Evolutionary conservation across 2,888 invertebrate genomes (phyloP).

Genomic region (Reticulitermes lucifugus): DNA sequence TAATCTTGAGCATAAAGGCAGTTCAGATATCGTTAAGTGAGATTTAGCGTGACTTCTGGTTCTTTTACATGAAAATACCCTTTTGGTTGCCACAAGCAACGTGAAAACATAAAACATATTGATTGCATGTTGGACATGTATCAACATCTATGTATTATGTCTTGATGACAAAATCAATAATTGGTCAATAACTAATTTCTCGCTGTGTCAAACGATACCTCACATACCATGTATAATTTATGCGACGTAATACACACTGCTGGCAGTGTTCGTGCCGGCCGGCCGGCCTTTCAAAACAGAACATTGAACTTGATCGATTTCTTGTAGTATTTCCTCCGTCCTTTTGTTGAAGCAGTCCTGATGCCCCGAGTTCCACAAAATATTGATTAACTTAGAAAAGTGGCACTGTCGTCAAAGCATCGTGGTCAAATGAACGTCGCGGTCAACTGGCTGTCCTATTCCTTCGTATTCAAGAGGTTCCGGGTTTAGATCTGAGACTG

Average conservation of each 20-base stretch:
- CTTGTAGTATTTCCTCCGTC: not conserved
- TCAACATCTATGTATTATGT: not conserved
- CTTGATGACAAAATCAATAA: slow-evolving; percentile 1
- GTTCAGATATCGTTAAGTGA: not conserved
- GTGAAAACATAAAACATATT: not conserved
- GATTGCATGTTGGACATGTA: no score
- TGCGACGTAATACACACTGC: no score
- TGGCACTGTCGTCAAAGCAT: not conserved
- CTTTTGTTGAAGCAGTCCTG: not conserved
- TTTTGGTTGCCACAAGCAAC: not conserved
- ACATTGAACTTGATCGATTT: not conserved
- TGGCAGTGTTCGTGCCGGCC: no score
- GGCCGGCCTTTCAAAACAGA: not conserved
- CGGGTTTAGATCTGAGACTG: no score
- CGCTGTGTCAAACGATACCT: not conserved
- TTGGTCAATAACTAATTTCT: not conserved
- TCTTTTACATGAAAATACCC: not conserved
- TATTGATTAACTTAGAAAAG: not conserved
- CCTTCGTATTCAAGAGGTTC: not conserved
- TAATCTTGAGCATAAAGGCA: no score
- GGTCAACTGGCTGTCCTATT: not conserved
- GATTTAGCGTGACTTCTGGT: not conserved
- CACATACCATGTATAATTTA: not conserved
- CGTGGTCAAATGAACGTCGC: no score
- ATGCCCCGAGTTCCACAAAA: not conserved